Evolutionary conservation across 2,888 invertebrate genomes (phyloP), one percentile per base, ranked within the genome.

Genomic region (Lochmaea capreae): DNA sequence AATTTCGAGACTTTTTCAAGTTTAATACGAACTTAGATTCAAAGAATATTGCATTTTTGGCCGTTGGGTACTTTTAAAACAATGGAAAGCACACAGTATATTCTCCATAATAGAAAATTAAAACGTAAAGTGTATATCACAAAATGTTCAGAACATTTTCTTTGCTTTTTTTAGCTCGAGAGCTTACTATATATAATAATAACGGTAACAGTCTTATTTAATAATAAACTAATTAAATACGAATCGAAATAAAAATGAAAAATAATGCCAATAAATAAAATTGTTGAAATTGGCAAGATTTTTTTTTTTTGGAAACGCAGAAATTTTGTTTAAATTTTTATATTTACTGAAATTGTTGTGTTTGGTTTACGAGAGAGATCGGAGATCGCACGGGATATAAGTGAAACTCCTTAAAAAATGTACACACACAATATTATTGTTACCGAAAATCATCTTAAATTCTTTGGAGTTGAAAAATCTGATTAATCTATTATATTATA

Each of bases 191-290:
- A 79, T 71, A 80, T 79, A 81, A 82, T 83, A 84, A 84, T 85
- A 85, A 84, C 87, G 87, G 87, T 87, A 87, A 88, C 88, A 88
- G 88, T 88, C 88, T 88, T 88, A 85, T 63, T 39, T 43, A 63
- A 63, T 85, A 80, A 83, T 83, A 86, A 39, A 85, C 84, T 85
- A 85, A 84, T 84, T 84, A 85, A 85, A 85, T 81, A 82, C 79
- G 80, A 81, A 80, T 81, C 77, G 76, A 79, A 78, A 80, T 75
- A 84, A 81, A 80, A 76, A 80, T 26, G 46, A 54, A 80, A 81
- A 83, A 83, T 79, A 78, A 78, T 77, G 78, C 78, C 77, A 78
- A 77, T 78, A 76, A 73, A 75, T 75, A 73, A 74, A 72, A 73
- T 71, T 72, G 71, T 67, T 71, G 72, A 77, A 77, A 77, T 77